Evolutionary conservation across 2,797 vertebrate species (phyloP), one percentile per base, ranked within the genome.

Genomic region (Typhlichthys subterraneus): DNA sequence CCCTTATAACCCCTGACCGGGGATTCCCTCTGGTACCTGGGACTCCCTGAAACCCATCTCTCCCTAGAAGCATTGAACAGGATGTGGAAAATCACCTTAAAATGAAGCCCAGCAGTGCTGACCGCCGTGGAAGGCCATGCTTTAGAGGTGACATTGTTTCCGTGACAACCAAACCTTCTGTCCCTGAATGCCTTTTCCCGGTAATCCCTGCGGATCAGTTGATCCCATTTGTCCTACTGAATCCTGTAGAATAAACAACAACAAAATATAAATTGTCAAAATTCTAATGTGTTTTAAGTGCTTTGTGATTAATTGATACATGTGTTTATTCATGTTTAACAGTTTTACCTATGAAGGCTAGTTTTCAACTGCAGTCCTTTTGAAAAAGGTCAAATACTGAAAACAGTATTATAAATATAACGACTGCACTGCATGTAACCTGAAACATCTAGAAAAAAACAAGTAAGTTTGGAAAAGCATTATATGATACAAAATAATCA

Each of bases 141-240:
- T 9, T 38, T 38, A 54, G 11, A 7, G 29, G 10, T 17, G 19
- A 23, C 29, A 13, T 12, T 7, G 53, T 12, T 23, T 23, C 19
- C 6, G 1, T 33, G 51, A 61, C n/a, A 23, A 38, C 0, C 0
- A 38, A 90, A 96, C 95, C 93, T 97, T 98, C 70, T 82, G 88
- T 82, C 96, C 95, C 88, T 94, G 94, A 75, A 93, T 87, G 59
- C 93, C 93, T 19, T 93, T 85, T 33, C 95, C 95, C 49, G 91
- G 71, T 53, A 65, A 58, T 0, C 95, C 95, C 13, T 80, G 87
- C 3, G 77, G 80, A 42, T 95, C 95, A 14, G 85, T 82, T 47
- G 82, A 70, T 11, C 94, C 95, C 0, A 78, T 52, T 59, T 66
- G 87, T 46, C 96, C 96, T 14, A 59, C 67, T n/a, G 81, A 68